These are phyloP conservation scores for Poecilia latipinna DNA, from an alignment of 2,113 vertebrate genomes.

Conservation along the genomic window DNA sequence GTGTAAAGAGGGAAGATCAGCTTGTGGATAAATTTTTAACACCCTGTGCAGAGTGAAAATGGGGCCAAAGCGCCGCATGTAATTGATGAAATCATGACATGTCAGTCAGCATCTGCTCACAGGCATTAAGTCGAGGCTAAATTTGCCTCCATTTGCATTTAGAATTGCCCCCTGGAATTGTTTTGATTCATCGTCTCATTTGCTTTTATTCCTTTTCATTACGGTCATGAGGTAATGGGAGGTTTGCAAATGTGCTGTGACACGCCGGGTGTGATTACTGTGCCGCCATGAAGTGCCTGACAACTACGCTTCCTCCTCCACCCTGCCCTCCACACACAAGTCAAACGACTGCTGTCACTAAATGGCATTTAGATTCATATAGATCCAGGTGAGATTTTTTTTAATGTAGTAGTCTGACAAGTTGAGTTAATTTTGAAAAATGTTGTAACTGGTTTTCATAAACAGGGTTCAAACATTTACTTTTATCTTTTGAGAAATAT, in stretches of 20 bases:
- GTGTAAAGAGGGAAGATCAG: not conserved
- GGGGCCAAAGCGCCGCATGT: too few species aligned
- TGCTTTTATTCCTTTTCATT: conserved; percentile 46
- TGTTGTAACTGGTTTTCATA: too few species aligned
- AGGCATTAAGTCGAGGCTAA: not conserved
- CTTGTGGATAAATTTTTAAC: too few species aligned
- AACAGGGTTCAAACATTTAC: too few species aligned
- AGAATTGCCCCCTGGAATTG: conserved; percentile 15
- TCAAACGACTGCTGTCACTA: not conserved
- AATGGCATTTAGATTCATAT: conserved; percentile 19
- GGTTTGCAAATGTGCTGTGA: conserved; percentile 43
- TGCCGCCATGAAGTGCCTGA: conserved; percentile 17
- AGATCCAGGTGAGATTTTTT: not conserved
- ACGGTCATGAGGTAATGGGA: conserved; percentile 17
- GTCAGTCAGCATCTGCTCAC: conserved; percentile 24
- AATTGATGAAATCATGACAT: not conserved
- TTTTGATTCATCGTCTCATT: conserved; percentile 44
- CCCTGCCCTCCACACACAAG: not conserved
- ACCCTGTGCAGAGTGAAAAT: too few species aligned
- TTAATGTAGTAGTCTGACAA: too few species aligned
- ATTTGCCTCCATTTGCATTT: conserved; percentile 29
- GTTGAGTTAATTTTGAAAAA: too few species aligned
- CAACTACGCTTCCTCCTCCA: conserved; percentile 7
- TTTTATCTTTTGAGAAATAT: too few species aligned
- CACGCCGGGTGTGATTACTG: conserved; percentile 18